Evolutionary conservation across 1,140 invertebrate species (phyloP).

Genomic region (Glossosoma conforme): DNA sequence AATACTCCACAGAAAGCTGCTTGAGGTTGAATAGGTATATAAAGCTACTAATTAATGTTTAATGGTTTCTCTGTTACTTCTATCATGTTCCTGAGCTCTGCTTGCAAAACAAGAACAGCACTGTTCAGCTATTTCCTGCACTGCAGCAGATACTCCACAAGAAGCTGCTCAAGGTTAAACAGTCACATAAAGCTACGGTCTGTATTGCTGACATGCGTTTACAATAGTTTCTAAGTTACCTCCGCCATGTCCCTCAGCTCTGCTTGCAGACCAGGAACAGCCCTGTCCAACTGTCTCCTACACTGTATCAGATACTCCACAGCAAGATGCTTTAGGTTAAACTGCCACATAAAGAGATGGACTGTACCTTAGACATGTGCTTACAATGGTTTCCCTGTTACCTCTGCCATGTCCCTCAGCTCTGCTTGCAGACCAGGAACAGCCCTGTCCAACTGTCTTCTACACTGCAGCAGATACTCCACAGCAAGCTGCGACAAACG

Average conservation of each 20-base stretch:
- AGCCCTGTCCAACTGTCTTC: conserved; percentile 62
- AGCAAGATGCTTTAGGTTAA: conserved; percentile 61
- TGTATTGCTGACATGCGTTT: too few relatives aligned
- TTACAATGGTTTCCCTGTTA: neutral
- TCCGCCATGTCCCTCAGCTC: conserved; percentile 19
- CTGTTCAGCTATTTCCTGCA: conserved; percentile 64
- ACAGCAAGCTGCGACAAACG: conserved; percentile 62
- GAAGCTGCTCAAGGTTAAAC: conserved; percentile 62
- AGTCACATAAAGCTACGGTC: conserved; percentile 64
- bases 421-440: conserved; percentile 50
- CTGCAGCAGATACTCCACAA: conserved; percentile 64
- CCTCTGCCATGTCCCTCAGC: conserved; percentile 17
- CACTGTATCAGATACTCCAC: conserved; percentile 67
- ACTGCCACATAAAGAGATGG: conserved; percentile 65
- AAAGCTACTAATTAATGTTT: too few relatives aligned
- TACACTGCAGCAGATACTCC: conserved; percentile 65
- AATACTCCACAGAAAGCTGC: conserved; percentile 64
- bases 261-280: conserved; percentile 52
- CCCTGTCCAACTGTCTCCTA: conserved; percentile 62
- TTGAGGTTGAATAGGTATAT: conserved; percentile 64
- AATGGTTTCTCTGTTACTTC: conserved; percentile 19
- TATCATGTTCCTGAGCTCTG: conserved; percentile 12
- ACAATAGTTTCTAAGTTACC: too few relatives aligned
- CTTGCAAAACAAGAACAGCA: conserved; percentile 54
- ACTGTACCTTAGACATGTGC: too few relatives aligned